Evolutionary conservation across 2,888 invertebrate genomes (phyloP), one percentile per base, ranked within the genome.

Genomic region (Thymelicus lineola): DNA sequence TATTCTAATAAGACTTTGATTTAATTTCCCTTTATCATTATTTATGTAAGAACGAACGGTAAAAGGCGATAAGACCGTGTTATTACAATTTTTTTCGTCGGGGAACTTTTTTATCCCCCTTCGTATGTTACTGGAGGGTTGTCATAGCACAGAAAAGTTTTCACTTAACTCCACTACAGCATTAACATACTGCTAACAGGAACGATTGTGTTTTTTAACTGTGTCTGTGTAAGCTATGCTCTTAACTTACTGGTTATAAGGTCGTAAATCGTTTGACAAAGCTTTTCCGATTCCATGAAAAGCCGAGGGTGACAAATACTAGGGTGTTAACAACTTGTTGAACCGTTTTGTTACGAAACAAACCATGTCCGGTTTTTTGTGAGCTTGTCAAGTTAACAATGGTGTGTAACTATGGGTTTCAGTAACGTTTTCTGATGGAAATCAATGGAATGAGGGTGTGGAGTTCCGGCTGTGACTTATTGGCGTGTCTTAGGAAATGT

Each of bases 21-120:
- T 93, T 93, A 93, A 93, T 93, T 93, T 92, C 89, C 87, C 84
- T 93, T 93, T 93, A 93, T 93, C 91, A 92, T 93, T 93, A 93
- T 93, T 93, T 93, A 93, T 93, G 93, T 88, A 91, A 87, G 88
- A 83, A 85, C 84, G 85, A 86, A 80, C 82, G 83, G 87, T 82
- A 87, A 86, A 88, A 91, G 88, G 87, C 90, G 90, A 87, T 91
- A 91, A 93, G 90, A 83, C 87, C 76, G 82, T 80, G 85, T 87
- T 91, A 87, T 91, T 90, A 85, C 89, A 87, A 85, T 92, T 88
- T 86, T 82, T 73, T 75, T 66, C 50, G 59, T 76, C 73, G 74
- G 77, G 78, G 75, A 73, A 80, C 78, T 80, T 82, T 84, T 83
- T 81, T 69, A 75, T 72, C 72, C 76, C 90, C 89, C 88, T 85